Percentiles rank a stretch among this genome's conserved stretches.
Conservation (phyloP, 2,888 invertebrate genomes). For the Muscina levida region DNA sequence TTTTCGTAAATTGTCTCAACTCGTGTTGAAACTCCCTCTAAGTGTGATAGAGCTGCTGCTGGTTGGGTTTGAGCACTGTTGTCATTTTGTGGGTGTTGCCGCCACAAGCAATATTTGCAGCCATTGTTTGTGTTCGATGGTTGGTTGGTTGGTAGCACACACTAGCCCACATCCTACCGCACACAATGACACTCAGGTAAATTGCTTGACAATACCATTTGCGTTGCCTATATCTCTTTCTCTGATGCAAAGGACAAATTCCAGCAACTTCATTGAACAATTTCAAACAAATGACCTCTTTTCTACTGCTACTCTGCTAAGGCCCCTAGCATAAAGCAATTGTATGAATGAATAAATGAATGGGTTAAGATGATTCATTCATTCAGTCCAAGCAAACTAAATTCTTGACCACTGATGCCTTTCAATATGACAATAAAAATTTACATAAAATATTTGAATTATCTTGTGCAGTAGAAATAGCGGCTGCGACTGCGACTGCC, state of each 20-base stretch:
- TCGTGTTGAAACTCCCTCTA: constrained; percentile 52
- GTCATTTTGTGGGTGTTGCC: constrained; percentile 2
- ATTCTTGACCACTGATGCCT: constrained; percentile 14
- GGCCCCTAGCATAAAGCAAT: too few relatives aligned
- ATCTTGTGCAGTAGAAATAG: constrained; percentile 30
- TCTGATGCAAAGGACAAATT: not conserved
- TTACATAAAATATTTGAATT: constrained; percentile 61
- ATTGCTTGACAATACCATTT: not conserved
- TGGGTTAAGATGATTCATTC: constrained; percentile 18
- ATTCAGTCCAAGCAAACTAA: not conserved
- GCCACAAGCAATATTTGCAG: not conserved
- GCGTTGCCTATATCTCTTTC: not conserved
- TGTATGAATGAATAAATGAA: not conserved
- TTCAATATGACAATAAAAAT: constrained; percentile 41
- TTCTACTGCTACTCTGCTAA: too few relatives aligned
- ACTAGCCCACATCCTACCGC: not conserved
- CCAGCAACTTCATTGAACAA: not conserved
- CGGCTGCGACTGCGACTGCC: constrained; percentile 46
- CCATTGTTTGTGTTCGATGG: not conserved
- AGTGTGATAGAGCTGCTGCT: not conserved
- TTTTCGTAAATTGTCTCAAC: constrained; percentile 41
- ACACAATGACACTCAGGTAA: not conserved
- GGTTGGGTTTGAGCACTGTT: not conserved
- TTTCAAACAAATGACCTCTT: not conserved
- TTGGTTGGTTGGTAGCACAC: constrained; percentile 1